Conservation (phyloP, 2,797 vertebrate genomes). For the Typhlichthys subterraneus region DNA sequence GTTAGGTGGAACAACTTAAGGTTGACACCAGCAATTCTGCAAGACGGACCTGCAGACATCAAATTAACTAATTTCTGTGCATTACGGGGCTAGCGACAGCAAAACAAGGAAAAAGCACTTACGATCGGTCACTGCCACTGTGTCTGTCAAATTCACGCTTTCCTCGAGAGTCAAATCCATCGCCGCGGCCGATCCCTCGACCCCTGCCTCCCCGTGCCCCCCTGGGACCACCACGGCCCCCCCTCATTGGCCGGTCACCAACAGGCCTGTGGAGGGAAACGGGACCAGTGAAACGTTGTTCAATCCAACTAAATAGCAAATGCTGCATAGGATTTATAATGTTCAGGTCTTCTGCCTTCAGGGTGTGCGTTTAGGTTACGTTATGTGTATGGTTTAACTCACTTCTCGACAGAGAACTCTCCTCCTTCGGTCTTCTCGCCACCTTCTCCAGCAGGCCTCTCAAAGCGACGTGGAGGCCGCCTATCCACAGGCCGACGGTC, state of each 20-base stretch:
- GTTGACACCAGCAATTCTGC: no score
- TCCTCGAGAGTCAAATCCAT: slow-evolving; percentile 95
- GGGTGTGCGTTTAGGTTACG: background rate
- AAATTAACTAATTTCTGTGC: no score
- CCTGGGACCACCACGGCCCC: slow-evolving; percentile 86
- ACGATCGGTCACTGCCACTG: slow-evolving; percentile 97
- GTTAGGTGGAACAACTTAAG: no score
- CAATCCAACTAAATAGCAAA: background rate
- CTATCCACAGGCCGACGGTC: slow-evolving; percentile 89
- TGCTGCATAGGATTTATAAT: background rate
- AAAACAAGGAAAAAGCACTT: slow-evolving; percentile 71
- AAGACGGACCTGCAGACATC: no score
- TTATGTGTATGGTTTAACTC: slow-evolving; percentile 50
- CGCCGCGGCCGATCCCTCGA: slow-evolving; percentile 90
- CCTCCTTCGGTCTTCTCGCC: slow-evolving; percentile 93
- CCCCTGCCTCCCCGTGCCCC: slow-evolving; percentile 84
- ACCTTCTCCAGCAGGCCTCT: slow-evolving; percentile 83
- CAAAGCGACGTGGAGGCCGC: slow-evolving; percentile 89
- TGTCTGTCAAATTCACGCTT: slow-evolving; percentile 98
- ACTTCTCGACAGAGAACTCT: slow-evolving; percentile 97
- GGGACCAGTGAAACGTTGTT: background rate
- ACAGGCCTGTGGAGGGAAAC: slow-evolving; percentile 49
- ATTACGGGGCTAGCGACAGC: no score
- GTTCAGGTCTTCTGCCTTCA: background rate
- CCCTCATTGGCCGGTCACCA: slow-evolving; percentile 80